A percentile compares a stretch with the other conserved stretches of the same genome.
Conservation (phyloP, 2,888 invertebrate genomes). For the Tachina fera region DNA sequence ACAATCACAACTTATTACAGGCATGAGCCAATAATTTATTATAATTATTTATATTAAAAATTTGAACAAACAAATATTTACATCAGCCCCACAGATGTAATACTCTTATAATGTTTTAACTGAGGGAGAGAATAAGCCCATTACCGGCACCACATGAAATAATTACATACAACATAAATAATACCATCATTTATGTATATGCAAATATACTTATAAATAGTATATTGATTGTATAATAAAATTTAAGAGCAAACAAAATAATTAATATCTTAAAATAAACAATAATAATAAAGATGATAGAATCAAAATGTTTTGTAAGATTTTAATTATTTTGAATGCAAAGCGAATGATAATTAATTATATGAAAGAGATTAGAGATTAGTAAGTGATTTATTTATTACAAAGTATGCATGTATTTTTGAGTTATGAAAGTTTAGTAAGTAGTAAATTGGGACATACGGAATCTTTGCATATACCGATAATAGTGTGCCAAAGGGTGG, state of each 20-base stretch:
- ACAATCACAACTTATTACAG: conserved; percentile 5
- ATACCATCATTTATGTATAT: not conserved
- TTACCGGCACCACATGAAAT: conserved; percentile 48
- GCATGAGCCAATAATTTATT: conserved; percentile 66
- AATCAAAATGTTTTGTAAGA: not conserved
- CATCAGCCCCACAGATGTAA: not conserved
- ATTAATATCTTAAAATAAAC: not conserved
- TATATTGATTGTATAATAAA: conserved; percentile 28
- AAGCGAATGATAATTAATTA: not conserved
- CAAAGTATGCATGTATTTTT: too few species aligned
- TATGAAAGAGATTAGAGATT: too few species aligned
- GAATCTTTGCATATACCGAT: too few species aligned
- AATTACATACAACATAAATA: conserved; percentile 42
- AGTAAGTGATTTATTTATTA: too few species aligned
- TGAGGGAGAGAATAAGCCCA: conserved; percentile 16
- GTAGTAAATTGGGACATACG: too few species aligned
- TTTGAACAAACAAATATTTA: conserved; percentile 20
- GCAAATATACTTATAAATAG: conserved; percentile 1
- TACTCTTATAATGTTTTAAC: not conserved
- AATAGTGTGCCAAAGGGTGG: too few species aligned
- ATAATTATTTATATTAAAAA: conserved; percentile 45
- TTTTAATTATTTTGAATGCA: not conserved
- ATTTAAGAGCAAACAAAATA: conserved; percentile 17
- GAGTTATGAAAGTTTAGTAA: too few species aligned
- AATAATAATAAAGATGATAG: not conserved